Conservation (phyloP, 2,797 vertebrate species). For the Sarcophilus harrisii region DNA sequence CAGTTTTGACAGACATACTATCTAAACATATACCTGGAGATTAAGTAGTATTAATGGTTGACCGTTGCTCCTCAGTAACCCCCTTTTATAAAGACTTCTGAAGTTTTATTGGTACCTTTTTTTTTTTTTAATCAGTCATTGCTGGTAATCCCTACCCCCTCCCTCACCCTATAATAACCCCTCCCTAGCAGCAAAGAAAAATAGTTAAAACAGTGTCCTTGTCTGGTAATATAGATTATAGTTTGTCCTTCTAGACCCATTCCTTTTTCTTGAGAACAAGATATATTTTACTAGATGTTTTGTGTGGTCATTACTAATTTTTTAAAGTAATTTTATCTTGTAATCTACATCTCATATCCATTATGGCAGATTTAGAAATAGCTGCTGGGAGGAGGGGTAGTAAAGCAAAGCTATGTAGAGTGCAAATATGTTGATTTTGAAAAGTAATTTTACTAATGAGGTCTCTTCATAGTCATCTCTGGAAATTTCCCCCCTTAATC, state of each 20-base stretch:
- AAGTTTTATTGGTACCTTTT: not conserved
- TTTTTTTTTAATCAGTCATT: not conserved
- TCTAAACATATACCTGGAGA: not conserved
- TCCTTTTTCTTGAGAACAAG: not conserved
- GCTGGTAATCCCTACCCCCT: not conserved
- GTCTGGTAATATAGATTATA: not conserved
- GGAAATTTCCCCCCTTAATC: not conserved
- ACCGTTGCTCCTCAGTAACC: not conserved
- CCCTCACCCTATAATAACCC: not conserved
- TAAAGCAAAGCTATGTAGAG: not conserved
- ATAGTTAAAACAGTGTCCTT: not conserved
- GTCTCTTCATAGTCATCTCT: not conserved
- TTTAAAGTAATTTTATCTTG: not conserved
- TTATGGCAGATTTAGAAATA: not conserved
- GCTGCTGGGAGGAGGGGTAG: not conserved
- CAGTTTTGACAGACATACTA: not conserved
- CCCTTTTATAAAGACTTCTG: not conserved
- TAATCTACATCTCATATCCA: not conserved
- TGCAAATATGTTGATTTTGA: not conserved
- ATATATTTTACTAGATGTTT: not conserved
- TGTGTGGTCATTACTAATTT: not conserved
- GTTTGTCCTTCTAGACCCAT: not conserved
- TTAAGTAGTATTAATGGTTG: not conserved
- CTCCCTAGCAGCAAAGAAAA: not conserved
- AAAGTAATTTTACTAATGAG: not conserved